Evolutionary conservation across 2,797 vertebrate genomes (phyloP).

Genomic region (Sebastes hubbsi): DNA sequence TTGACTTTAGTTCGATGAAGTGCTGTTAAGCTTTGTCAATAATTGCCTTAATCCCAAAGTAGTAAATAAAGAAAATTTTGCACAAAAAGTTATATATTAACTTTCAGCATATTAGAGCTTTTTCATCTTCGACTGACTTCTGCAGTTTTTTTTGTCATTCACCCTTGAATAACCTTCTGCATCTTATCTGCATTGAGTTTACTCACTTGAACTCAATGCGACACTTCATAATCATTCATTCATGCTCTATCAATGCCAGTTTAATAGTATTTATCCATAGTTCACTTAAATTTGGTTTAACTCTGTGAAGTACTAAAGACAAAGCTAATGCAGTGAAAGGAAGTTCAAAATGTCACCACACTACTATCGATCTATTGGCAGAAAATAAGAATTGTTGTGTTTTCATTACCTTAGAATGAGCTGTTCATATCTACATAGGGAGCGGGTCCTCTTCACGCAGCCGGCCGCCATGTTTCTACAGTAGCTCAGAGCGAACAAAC

Average conservation of each 20-base stretch:
- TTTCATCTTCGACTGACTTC: background rate
- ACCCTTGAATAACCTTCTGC: background rate
- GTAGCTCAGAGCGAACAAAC: too few relatives aligned
- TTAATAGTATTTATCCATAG: background rate
- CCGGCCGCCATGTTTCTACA: too few relatives aligned
- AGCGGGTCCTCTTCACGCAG: too few relatives aligned
- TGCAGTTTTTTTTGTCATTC: background rate
- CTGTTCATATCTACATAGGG: too few relatives aligned
- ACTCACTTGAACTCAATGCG: background rate
- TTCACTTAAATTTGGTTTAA: constrained; percentile 1
- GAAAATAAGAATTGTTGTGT: too few relatives aligned
- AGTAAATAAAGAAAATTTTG: background rate
- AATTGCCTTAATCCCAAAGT: constrained; percentile 12
- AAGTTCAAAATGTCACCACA: background rate
- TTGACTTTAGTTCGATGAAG: constrained; percentile 15
- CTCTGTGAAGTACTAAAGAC: background rate
- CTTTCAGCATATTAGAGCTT: background rate
- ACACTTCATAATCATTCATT: background rate
- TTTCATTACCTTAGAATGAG: too few relatives aligned
- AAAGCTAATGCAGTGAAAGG: background rate
- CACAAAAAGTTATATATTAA: background rate
- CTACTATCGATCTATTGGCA: background rate
- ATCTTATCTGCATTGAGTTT: background rate
- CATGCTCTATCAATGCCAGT: background rate
- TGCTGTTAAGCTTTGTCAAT: background rate